phyloP scores from a whole-genome alignment of 1,140 invertebrate species.

The Nasonia longicornis region DNA sequence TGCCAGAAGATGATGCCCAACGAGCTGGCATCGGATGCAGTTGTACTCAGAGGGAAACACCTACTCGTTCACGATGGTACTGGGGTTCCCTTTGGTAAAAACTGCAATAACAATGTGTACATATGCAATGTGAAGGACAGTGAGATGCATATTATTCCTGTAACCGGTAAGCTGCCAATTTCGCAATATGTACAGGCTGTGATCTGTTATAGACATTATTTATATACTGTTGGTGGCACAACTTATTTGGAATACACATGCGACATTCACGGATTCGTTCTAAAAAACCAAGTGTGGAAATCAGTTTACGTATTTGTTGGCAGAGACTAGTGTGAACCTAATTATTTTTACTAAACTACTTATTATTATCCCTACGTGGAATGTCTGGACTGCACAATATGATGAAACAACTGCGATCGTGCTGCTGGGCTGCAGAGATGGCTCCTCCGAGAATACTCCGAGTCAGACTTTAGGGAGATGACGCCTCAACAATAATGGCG shows the following conservation, averaged over 20 bases:
- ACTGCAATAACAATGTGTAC: slow-evolving; percentile 73
- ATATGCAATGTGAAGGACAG: slow-evolving; percentile 68
- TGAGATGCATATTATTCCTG: slow-evolving; percentile 59
- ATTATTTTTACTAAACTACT: slow-evolving; percentile 30
- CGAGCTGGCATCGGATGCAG: slow-evolving; percentile 86
- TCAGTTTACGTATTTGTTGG: slow-evolving; percentile 77
- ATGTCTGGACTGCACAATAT: too few relatives aligned
- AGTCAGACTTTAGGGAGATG: too few relatives aligned
- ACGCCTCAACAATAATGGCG: too few relatives aligned
- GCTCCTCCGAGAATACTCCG: too few relatives aligned
- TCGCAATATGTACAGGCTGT: slow-evolving; percentile 87
- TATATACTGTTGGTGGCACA: slow-evolving; percentile 87
- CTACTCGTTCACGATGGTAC: slow-evolving; percentile 90
- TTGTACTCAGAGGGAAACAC: slow-evolving; percentile 77
- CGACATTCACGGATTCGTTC: slow-evolving; percentile 84
- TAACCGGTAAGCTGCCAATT: slow-evolving; percentile 76
- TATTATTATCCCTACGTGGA: too few relatives aligned
- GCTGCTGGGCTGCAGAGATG: too few relatives aligned
- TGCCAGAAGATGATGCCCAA: slow-evolving; percentile 78
- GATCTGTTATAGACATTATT: slow-evolving; percentile 75
- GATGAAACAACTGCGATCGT: too few relatives aligned
- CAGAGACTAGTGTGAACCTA: slow-evolving; percentile 73
- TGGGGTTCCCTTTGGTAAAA: slow-evolving; percentile 86
- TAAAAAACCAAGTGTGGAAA: slow-evolving; percentile 79
- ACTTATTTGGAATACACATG: slow-evolving; percentile 85